Evolutionary conservation across 1,140 invertebrate genomes (phyloP), one percentile per base, ranked within the genome.

Genomic region (Amyelois transitella): DNA sequence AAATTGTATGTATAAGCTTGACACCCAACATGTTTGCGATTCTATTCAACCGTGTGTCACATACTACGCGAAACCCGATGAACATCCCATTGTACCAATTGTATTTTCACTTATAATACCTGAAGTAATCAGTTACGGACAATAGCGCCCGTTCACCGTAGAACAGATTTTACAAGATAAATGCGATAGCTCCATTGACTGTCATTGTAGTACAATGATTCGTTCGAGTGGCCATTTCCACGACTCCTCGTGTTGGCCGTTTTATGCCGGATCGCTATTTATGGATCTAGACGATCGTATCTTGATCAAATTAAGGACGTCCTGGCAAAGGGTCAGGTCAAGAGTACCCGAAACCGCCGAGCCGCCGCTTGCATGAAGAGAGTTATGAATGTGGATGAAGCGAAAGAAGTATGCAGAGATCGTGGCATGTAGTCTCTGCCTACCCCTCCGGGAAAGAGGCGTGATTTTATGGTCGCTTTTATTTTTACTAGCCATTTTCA

Each of bases 101-200:
- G 47, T 60, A 60, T 60, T 55, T 60, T 51, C 58, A 20, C 52
- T 59, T 43, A 51, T 60, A 60, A 51, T 60, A 60, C 58, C 47
- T 60, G 45, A 55, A 47, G 58, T 60, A 60, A 60, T 60, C 58
- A 60, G 58, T 54, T 60, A 50, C 18, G 57, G 49, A 60, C 58
- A 60, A 60, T 60, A 43, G 58, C n/a, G n/a, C n/a, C 47, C 50
- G 51, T 59, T 54, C 50, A 47, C 50, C 38, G 22, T 38, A 5
- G 58, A 53, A 60, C 52, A 60, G 58, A 60, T 54, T 60, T 55
- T 49, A 25, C 48, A 55, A 60, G 58, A 60, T 60, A 51, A 60
- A 60, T 60, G 58, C 53, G 32, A 47, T 28, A 8, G 22, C 32
- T 43, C 51, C 32, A 18, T 18, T 17, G 38, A 17, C 25, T 43